phyloP scores from a whole-genome alignment of 1,140 invertebrate species.

The Aphidius gifuensis region DNA sequence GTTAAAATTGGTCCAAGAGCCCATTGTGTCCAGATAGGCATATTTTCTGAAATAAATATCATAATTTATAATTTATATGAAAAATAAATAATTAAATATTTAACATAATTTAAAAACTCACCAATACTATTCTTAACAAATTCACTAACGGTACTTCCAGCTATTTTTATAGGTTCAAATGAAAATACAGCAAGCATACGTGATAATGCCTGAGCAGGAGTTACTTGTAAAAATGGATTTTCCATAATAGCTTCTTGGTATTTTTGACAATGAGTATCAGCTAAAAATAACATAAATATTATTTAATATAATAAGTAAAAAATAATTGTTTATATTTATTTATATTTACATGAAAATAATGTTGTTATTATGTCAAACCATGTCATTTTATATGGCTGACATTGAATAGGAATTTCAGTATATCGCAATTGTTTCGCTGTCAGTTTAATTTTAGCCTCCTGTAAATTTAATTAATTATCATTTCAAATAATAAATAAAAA shows the following conservation, averaged over 20 bases:
- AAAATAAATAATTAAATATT: neutral
- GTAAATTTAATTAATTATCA: slow-evolving; percentile 9
- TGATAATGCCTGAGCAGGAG: slow-evolving; percentile 36
- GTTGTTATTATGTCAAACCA: slow-evolving; percentile 17
- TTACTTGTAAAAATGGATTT: slow-evolving; percentile 38
- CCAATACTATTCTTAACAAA: slow-evolving; percentile 37
- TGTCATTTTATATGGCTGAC: slow-evolving; percentile 34
- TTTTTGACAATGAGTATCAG: slow-evolving; percentile 33
- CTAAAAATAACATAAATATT: slow-evolving; percentile 21
- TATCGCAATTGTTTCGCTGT: slow-evolving; percentile 31
- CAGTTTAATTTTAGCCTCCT: slow-evolving; percentile 41
- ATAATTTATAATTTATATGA: neutral
- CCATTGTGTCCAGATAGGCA: neutral
- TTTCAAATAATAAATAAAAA: neutral
- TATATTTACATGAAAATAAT: slow-evolving; percentile 10
- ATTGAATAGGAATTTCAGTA: slow-evolving; percentile 31
- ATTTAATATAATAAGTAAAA: neutral
- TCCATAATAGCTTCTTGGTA: slow-evolving; percentile 35
- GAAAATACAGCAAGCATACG: slow-evolving; percentile 32
- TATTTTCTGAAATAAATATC: slow-evolving; percentile 7
- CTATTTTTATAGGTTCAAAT: slow-evolving; percentile 29
- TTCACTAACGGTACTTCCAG: slow-evolving; percentile 28
- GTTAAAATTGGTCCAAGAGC: neutral
- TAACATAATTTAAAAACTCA: slow-evolving; percentile 21
- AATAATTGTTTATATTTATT: too few species aligned